Conservation (phyloP, 2,797 vertebrate genomes). For the Merluccius polli region DNA sequence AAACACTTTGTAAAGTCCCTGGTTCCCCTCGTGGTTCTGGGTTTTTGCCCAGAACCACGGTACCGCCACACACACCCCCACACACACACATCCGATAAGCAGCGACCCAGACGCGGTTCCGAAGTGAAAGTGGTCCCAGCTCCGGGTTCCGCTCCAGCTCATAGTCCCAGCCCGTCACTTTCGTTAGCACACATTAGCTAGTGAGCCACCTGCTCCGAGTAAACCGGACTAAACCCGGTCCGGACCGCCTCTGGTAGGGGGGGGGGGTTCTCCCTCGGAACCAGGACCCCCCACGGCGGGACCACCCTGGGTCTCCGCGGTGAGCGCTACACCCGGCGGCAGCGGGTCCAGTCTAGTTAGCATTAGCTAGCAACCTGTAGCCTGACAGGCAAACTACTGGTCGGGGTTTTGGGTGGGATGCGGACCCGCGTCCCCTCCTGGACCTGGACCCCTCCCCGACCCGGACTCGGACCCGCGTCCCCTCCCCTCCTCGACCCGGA, state of each 20-base stretch:
- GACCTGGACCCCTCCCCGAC: too few species aligned
- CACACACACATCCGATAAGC: neutral
- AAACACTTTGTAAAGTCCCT: neutral
- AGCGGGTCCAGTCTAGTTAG: neutral
- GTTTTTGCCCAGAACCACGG: too few species aligned
- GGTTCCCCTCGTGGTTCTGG: neutral
- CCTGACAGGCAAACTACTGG: conserved; percentile 24
- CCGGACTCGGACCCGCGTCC: too few species aligned
- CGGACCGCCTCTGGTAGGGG: neutral
- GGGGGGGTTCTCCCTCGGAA: too few species aligned
- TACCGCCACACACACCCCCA: too few species aligned
- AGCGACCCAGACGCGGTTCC: neutral
- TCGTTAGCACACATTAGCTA: conserved; percentile 33
- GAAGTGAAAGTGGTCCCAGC: conserved; percentile 25
- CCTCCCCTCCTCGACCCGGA: too few species aligned
- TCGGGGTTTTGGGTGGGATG: conserved; percentile 23
- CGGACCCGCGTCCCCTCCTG: too few species aligned
- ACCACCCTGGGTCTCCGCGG: too few species aligned
- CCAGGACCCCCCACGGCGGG: too few species aligned
- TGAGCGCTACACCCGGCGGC: neutral
- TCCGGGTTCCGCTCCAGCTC: conserved; percentile 1
- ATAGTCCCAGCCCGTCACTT: conserved; percentile 21
- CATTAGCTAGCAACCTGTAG: conserved; percentile 23
- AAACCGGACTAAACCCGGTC: neutral
- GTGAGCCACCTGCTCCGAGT: neutral